Percentiles rank a stretch among this genome's conserved stretches.
These are phyloP conservation scores for Ctenopoma kingsleyae DNA, from an alignment of 2,797 vertebrate genomes.

Conservation along the genomic window DNA sequence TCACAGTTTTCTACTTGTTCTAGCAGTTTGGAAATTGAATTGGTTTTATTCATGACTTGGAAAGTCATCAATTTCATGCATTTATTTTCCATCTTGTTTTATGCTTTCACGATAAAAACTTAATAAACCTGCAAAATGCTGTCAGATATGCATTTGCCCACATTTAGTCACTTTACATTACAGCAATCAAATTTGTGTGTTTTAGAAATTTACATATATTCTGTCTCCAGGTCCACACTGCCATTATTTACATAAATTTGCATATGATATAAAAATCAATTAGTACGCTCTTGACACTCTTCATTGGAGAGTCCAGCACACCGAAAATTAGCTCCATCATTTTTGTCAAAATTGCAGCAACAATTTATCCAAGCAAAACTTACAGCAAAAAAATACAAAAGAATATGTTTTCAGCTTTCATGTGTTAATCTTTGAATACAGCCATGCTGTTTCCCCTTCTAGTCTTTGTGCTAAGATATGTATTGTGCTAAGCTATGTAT, in stretches of 20 bases:
- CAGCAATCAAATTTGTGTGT: neutral
- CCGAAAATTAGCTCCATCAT: neutral
- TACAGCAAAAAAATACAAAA: too few relatives aligned
- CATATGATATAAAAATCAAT: neutral
- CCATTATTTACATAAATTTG: neutral
- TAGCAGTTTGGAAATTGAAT: conserved; percentile 18
- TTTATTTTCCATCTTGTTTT: conserved; percentile 15
- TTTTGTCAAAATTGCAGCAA: neutral
- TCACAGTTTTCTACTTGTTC: neutral
- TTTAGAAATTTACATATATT: conserved; percentile 1
- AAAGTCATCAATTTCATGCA: conserved; percentile 5
- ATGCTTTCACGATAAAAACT: conserved; percentile 4
- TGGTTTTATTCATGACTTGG: conserved; percentile 49
- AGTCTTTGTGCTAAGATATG: too few relatives aligned
- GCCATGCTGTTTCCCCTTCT: too few relatives aligned
- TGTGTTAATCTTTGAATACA: too few relatives aligned
- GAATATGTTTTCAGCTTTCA: too few relatives aligned
- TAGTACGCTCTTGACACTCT: too few relatives aligned
- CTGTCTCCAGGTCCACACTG: neutral
- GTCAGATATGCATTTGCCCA: neutral
- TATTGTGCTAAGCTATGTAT: too few relatives aligned
- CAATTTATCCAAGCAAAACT: too few relatives aligned
- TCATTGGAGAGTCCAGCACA: too few relatives aligned
- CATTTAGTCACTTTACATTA: neutral
- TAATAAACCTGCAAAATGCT: conserved; percentile 5